These are phyloP conservation scores for Platysteira castanea DNA, from an alignment of 2,113 vertebrate species.

Conservation along the genomic window DNA sequence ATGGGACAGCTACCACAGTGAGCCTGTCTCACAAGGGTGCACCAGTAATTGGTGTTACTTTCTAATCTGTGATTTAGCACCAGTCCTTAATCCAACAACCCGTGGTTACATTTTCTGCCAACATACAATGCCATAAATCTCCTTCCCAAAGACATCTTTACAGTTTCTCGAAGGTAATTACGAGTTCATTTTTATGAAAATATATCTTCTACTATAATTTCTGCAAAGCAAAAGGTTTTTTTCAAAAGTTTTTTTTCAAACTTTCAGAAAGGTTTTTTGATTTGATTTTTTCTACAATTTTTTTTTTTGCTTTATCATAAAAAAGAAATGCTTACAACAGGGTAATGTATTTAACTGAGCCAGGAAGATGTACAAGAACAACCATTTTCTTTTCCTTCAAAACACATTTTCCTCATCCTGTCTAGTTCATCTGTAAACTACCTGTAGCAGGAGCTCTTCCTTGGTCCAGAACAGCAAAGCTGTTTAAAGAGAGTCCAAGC, in stretches of 20 bases:
- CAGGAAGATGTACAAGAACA: conserved; percentile 1
- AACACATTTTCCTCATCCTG: not conserved
- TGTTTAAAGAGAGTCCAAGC: not conserved
- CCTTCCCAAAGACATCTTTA: conserved; percentile 14
- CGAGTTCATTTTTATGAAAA: conserved; percentile 61
- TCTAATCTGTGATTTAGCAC: not conserved
- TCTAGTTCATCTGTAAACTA: not conserved
- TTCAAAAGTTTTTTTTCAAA: too few species aligned
- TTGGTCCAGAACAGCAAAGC: not conserved
- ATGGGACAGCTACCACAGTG: not conserved
- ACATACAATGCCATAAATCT: conserved; percentile 2
- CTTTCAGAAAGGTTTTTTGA: too few species aligned
- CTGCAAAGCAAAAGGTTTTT: conserved; percentile 46
- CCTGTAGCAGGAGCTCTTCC: not conserved
- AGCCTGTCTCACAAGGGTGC: not conserved
- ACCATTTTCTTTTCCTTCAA: not conserved
- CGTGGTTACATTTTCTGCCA: not conserved
- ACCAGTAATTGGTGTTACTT: not conserved
- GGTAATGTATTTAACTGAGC: conserved; percentile 19
- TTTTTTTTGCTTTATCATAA: conserved; percentile 50
- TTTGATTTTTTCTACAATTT: conserved; percentile 12
- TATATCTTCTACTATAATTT: conserved; percentile 46
- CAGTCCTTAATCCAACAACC: not conserved
- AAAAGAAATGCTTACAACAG: not conserved
- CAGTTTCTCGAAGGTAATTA: conserved; percentile 41